A percentile compares a stretch with the other conserved stretches of the same genome.
Conservation (phyloP, 2,888 invertebrate genomes). For the Polydrusus cervinus region DNA sequence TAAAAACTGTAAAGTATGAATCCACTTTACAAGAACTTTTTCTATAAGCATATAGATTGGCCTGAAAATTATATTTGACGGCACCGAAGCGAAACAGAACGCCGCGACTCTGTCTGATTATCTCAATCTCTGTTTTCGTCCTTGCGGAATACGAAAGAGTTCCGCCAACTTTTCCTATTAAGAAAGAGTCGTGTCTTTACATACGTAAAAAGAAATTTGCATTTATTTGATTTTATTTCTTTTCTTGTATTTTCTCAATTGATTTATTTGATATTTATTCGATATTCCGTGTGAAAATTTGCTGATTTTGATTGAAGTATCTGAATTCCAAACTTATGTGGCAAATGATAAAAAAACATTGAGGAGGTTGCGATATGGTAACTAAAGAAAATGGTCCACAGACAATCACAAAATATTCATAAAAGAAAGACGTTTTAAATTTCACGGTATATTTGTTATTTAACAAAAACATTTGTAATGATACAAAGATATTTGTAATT, state of each 20-base stretch:
- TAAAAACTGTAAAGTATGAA: slow-evolving; percentile 13
- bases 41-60: slow-evolving; percentile 67
- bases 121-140: slow-evolving; percentile 51
- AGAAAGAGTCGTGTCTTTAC: slow-evolving; percentile 52
- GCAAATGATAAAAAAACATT: neutral
- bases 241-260: slow-evolving; percentile 18
- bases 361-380: neutral
- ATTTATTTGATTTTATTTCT: slow-evolving; percentile 51
- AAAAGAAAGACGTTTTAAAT: too few species aligned
- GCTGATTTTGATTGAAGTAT: slow-evolving; percentile 4
- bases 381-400: neutral
- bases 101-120: slow-evolving; percentile 44
- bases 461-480: too few species aligned
- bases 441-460: too few species aligned
- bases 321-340: neutral
- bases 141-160: slow-evolving; percentile 52
- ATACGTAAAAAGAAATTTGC: slow-evolving; percentile 53
- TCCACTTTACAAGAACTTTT: slow-evolving; percentile 37
- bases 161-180: slow-evolving; percentile 53
- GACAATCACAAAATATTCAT: neutral
- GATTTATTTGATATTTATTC: slow-evolving; percentile 19
- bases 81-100: slow-evolving; percentile 64
- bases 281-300: slow-evolving; percentile 9
- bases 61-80: slow-evolving; percentile 66
- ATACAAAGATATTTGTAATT: too few species aligned